Evolutionary conservation across 2,888 invertebrate genomes (phyloP).

Genomic region (Xylota sylvarum): DNA sequence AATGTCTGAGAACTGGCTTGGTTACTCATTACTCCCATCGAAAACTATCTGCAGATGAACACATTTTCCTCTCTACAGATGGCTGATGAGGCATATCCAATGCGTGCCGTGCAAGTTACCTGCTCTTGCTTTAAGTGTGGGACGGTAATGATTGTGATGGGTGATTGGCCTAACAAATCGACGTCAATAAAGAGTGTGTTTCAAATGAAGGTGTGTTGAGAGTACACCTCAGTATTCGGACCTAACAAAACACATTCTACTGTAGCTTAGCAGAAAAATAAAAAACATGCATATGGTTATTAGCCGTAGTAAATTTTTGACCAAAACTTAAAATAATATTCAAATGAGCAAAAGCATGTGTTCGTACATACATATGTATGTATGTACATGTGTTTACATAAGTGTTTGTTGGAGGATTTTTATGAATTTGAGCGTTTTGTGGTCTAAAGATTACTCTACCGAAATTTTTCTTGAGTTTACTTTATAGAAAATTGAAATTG

Average conservation of each 20-base stretch:
- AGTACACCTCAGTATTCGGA: not conserved
- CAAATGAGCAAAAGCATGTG: no score
- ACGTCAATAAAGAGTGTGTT: not conserved
- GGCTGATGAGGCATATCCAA: slow-evolving; percentile 3
- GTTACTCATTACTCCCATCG: slow-evolving; percentile 4
- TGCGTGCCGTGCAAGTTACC: not conserved
- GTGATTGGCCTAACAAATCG: not conserved
- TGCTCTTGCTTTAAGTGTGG: slow-evolving; percentile 5
- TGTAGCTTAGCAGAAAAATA: not conserved
- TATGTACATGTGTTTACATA: no score
- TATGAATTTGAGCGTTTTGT: no score
- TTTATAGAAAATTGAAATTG: no score
- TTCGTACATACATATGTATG: no score
- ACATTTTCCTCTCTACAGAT: not conserved
- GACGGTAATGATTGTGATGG: slow-evolving; percentile 1
- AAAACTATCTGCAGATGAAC: not conserved
- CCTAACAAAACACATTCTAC: no score
- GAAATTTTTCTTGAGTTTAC: no score
- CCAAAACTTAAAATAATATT: no score
- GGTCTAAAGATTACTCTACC: no score
- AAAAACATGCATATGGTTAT: not conserved
- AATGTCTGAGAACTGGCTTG: slow-evolving; percentile 15
- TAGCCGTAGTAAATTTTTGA: no score
- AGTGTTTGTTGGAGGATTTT: no score
- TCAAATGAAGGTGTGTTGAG: not conserved